Base-by-base conservation (phyloP, 2,797 vertebrate species). In the Lutjanus argentimaculatus region DNA sequence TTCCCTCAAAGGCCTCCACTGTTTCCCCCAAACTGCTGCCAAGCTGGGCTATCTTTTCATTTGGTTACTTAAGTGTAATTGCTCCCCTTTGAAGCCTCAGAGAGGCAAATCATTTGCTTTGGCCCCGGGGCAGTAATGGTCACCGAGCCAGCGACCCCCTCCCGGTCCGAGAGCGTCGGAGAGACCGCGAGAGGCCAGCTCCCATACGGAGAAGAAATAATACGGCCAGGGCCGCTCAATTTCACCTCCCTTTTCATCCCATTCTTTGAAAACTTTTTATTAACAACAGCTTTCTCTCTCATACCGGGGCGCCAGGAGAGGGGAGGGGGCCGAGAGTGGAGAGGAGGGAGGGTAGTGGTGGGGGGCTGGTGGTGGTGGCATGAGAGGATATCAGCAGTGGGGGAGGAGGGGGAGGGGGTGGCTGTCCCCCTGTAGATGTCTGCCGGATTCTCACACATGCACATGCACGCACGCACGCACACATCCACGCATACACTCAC, bases 11-110 rank as follows among this genome's bases (percentile, higher is more conserved):
- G 93, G 92, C 87, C 82, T 94, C 89, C 92, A 94, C 92, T 96
- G 96, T 95, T 95, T 93, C 94, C 94, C 91, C 92, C 89, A 92
- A 95, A 95, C 94, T 93, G 93, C 94, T 94, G 94, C 95, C 95
- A 94, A 94, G 95, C 95, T 95, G 95, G 95, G 94, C 94, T 95
- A 95, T 96, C 96, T 96, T 96, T 96, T 96, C 96, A 96, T 96
- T 96, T 95, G 94, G 95, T 96, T 96, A 95, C 96, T 96, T 96
- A 96, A 96, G 95, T 96, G 93, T 96, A 97, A 97, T 96, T 96
- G 96, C 92, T 94, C 88, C 91, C 86, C 96, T 97, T 97, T 96
- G 96, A 96, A 96, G 96, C 95, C 93, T 95, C 93, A 95, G 95
- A 96, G 95, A 96, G 94, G 95, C 96, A 96, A 96, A 96, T 96